phyloP scores from a whole-genome alignment of 37 sponge, comb jelly and placozoan genomes.

The Tethya wilhelma region DNA sequence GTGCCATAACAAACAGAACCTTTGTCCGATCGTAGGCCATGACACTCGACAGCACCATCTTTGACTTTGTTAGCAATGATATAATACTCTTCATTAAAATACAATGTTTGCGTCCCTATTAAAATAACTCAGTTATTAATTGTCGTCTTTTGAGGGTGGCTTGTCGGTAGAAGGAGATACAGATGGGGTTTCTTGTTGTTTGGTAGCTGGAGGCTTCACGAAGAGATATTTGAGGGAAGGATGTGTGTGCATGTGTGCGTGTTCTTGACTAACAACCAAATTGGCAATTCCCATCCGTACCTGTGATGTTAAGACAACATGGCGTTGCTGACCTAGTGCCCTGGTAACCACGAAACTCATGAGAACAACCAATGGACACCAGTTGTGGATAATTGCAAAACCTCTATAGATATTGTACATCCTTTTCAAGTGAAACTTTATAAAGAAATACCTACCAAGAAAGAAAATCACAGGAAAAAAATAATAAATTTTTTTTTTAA shows the following conservation, averaged over 20 bases:
- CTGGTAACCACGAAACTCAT: neutral
- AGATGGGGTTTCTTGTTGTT: too few species aligned
- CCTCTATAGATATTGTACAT: slow-evolving; percentile 3
- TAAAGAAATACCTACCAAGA: slow-evolving; percentile 34
- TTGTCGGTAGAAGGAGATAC: neutral
- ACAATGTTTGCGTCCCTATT: neutral
- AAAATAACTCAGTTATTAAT: neutral
- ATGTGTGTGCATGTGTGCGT: too few species aligned
- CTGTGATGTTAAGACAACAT: too few species aligned
- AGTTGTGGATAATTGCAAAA: slow-evolving; percentile 13
- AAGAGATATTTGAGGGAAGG: slow-evolving; percentile 47
- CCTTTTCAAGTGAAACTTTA: slow-evolving; percentile 4
- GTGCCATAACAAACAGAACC: slow-evolving; percentile 28
- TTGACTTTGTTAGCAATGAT: too few species aligned
- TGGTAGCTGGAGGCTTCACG: neutral
- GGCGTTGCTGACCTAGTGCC: too few species aligned
- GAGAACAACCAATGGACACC: slow-evolving; percentile 19
- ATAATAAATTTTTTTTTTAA: neutral
- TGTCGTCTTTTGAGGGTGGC: neutral
- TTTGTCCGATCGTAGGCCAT: too few species aligned
- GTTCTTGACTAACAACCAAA: too few species aligned
- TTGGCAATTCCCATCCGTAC: too few species aligned
- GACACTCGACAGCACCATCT: too few species aligned
- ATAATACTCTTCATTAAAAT: neutral
- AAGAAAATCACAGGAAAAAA: neutral